Evolutionary conservation across 2,888 invertebrate species (phyloP), one percentile per base, ranked within the genome.

Genomic region (Polietes domitor): DNA sequence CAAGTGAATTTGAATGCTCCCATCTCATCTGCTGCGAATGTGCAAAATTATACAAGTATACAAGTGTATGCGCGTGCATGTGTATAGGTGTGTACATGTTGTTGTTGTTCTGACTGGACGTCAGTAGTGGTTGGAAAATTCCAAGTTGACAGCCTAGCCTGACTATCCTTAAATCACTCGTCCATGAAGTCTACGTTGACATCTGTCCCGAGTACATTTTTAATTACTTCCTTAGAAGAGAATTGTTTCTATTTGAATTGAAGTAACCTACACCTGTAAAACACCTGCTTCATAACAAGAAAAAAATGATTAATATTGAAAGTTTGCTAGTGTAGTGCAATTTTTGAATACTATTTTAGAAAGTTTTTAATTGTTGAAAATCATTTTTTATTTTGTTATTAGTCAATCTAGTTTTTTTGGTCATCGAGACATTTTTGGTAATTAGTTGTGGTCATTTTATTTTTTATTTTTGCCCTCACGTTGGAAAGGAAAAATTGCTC

Each of bases 1-100:
- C 84, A 83, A 80, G 75, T 81, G 77, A 68, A 77, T 76, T n/a
- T 77, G 26, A 6, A 71, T 72, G 55, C 65, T 82, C n/a, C n/a
- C 17, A 71, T 28, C 78, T 63, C 21, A 50, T 32, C 15, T 61
- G 50, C n/a, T 28, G 72, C 24, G 70, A 72, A 61, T 79, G 65
- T 76, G 50, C 50, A 68, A 55, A 72, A 68, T 41, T 43, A 24
- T 41, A 37, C 9, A 37, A 17, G 28, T 28, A 17, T 43, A 32
- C 32, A 37, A 4, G 7, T 17, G 26, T 26, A 12, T 55, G 55
- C 17, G 50, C 3, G 70, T 32, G 32, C 19, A 15, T 63, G 21
- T 63, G 68, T 41, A 32, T 65, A 19, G 1, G 37, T 65, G 12
- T 41, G 65, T 41, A 32, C 12, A 3, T 41, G 65, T 61, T 19